These are phyloP conservation scores for Microplitis deprimator DNA, from an alignment of 2,888 invertebrate genomes.

Conservation along the genomic window DNA sequence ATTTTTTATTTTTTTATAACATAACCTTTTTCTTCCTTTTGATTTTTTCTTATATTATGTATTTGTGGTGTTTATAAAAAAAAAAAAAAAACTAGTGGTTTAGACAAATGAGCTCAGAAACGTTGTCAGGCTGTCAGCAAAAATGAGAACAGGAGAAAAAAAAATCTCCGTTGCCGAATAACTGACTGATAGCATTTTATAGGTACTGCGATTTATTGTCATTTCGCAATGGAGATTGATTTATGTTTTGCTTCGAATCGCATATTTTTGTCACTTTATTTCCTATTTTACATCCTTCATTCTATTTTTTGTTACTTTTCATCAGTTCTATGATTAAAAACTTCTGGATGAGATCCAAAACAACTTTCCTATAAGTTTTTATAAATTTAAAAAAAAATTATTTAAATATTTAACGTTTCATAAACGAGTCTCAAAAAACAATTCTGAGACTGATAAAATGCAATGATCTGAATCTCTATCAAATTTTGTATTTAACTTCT, in stretches of 20 bases:
- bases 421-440: too few relatives aligned
- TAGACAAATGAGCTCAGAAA: slow-evolving; percentile 8
- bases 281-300: background rate
- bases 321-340: background rate
- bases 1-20: background rate
- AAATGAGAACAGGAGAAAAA: slow-evolving; percentile 46
- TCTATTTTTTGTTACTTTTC: slow-evolving; percentile 13
- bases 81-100: background rate
- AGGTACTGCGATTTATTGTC: slow-evolving; percentile 48
- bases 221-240: slow-evolving; percentile 51
- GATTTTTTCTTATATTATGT: background rate
- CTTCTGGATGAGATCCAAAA: background rate
- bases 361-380: background rate
- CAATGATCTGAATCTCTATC: too few relatives aligned
- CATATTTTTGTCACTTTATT: slow-evolving; percentile 35
- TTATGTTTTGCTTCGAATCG: slow-evolving; percentile 43
- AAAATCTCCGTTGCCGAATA: slow-evolving; percentile 44
- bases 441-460: too few relatives aligned
- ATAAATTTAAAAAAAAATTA: background rate
- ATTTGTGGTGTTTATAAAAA: background rate
- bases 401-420: background rate
- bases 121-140: background rate
- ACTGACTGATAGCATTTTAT: slow-evolving; percentile 66
- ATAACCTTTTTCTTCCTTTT: background rate
- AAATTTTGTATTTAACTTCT: too few relatives aligned